phyloP scores from a whole-genome alignment of 2,113 vertebrate genomes.

The Rhipidura dahli region DNA sequence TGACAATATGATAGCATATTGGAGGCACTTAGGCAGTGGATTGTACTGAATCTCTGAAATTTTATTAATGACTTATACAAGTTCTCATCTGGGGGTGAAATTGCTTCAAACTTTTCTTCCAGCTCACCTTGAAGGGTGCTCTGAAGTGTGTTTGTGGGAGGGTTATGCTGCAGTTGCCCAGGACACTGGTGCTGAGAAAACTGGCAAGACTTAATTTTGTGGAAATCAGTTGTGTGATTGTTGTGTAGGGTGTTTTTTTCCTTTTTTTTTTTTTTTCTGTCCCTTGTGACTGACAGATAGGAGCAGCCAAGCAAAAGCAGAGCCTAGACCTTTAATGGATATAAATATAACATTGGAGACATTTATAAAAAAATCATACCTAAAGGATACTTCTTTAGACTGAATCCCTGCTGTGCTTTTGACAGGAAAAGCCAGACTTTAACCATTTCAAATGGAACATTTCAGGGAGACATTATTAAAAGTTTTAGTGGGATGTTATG shows the following conservation, averaged over 20 bases:
- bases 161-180: neutral
- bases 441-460: neutral
- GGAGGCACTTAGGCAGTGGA: neutral
- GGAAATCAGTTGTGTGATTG: neutral
- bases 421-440: neutral
- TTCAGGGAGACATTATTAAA: neutral
- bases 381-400: neutral
- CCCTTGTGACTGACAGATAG: neutral
- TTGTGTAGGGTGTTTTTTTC: neutral
- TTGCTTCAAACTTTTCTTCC: neutral
- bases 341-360: neutral
- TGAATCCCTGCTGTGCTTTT: neutral
- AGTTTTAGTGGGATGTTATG: neutral
- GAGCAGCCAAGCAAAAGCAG: neutral
- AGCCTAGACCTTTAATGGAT: neutral
- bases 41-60: neutral
- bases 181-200: neutral
- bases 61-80: neutral
- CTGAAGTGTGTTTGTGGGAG: neutral
- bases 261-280: neutral
- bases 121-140: neutral
- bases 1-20: neutral
- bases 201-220: neutral
- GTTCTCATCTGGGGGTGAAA: neutral
- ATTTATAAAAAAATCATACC: neutral